Evolutionary conservation across 2,888 invertebrate genomes (phyloP).

Genomic region (Heliconius sara): DNA sequence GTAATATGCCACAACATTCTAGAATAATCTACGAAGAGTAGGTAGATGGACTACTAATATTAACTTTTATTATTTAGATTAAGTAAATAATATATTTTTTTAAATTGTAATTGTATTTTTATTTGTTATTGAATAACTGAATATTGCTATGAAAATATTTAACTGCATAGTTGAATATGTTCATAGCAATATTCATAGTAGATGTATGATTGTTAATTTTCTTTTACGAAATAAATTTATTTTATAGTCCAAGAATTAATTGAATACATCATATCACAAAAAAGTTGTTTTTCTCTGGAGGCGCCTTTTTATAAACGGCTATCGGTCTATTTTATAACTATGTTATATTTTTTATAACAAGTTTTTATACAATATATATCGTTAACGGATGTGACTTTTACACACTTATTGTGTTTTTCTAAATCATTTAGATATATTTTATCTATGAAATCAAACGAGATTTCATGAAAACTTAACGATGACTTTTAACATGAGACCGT

Average conservation of each 20-base stretch:
- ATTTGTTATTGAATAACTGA: not conserved
- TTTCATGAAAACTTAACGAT: not conserved
- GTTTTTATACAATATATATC: slow-evolving; percentile 26
- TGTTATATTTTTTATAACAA: slow-evolving; percentile 14
- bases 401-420: slow-evolving; percentile 7
- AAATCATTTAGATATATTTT: not conserved
- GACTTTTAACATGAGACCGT: too few relatives aligned
- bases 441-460: not conserved
- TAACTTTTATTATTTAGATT: not conserved
- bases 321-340: slow-evolving; percentile 18
- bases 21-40: not conserved
- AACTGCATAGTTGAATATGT: not conserved
- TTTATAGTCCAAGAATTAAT: slow-evolving; percentile 48
- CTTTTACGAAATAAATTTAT: slow-evolving; percentile 25
- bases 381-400: slow-evolving; percentile 13
- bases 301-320: slow-evolving; percentile 28
- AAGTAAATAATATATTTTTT: too few relatives aligned
- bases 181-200: too few relatives aligned
- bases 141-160: not conserved
- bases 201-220: not conserved
- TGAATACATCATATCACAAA: slow-evolving; percentile 48
- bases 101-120: not conserved
- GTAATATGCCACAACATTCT: not conserved
- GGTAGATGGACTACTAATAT: not conserved
- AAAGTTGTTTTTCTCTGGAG: slow-evolving; percentile 55